phyloP scores from a whole-genome alignment of 2,113 vertebrate genomes.

The Zosterops borbonicus region DNA sequence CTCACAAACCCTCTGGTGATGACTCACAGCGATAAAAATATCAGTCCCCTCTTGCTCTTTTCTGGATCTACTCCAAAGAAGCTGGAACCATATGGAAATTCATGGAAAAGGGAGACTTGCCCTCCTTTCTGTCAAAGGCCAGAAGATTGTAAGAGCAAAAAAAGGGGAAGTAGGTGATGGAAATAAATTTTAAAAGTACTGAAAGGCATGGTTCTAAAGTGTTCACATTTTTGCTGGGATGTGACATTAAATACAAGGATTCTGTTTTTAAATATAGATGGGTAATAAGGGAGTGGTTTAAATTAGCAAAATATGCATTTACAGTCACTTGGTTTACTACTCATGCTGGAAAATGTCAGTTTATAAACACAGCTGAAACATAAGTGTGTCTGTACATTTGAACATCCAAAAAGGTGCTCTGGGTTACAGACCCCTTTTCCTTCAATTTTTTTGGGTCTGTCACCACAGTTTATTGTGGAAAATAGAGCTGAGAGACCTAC shows the following conservation, averaged over 20 bases:
- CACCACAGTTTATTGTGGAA: neutral
- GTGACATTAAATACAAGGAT: neutral
- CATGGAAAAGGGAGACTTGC: neutral
- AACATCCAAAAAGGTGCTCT: neutral
- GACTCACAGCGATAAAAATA: neutral
- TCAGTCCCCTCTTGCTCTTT: neutral
- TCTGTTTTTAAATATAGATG: neutral
- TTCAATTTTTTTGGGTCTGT: neutral
- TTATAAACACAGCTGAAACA: neutral
- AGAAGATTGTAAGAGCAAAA: neutral
- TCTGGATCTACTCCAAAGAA: neutral
- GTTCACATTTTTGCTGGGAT: neutral
- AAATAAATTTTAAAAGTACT: neutral
- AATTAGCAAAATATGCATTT: neutral
- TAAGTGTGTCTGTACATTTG: neutral
- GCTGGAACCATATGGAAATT: neutral
- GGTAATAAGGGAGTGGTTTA: neutral
- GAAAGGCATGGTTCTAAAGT: neutral
- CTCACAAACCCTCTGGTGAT: neutral
- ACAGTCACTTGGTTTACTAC: neutral
- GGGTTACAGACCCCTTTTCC: neutral
- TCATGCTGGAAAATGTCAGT: neutral
- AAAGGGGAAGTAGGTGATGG: neutral
- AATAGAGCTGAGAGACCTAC: neutral
- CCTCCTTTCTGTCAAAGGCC: neutral